Percentiles rank a stretch among this genome's conserved stretches.
These are phyloP conservation scores for Porites rus DNA, from an alignment of 92 coral and sea anemone species.

Conservation along the genomic window DNA sequence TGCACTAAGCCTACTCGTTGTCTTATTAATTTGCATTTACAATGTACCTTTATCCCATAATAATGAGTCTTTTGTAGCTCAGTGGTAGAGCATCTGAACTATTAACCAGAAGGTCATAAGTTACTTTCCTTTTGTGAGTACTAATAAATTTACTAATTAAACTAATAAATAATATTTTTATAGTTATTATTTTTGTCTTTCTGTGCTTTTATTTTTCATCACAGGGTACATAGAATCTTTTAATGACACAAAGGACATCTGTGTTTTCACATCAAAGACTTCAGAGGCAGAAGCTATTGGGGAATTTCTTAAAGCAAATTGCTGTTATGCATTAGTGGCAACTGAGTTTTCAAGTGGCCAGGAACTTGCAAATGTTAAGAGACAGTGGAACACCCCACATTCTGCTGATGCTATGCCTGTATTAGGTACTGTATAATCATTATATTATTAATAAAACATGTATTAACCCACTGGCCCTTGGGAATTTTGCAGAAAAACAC, in stretches of 20 bases:
- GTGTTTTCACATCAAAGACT: conserved; percentile 84
- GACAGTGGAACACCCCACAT: conserved; percentile 98
- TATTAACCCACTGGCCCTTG: too few species aligned
- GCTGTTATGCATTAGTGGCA: conserved; percentile 71
- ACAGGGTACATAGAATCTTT: conserved; percentile 85
- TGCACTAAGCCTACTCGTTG: too few species aligned
- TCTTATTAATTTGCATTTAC: too few species aligned
- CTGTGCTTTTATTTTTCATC: not conserved
- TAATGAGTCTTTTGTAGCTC: too few species aligned
- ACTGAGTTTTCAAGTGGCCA: conserved; percentile 81
- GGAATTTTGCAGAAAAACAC: too few species aligned
- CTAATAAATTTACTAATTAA: too few species aligned
- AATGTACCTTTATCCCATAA: too few species aligned
- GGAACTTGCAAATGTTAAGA: conserved; percentile 69
- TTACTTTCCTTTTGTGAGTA: too few species aligned
- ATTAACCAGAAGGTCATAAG: too few species aligned
- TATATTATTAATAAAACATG: too few species aligned
- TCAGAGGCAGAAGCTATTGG: conserved; percentile 82
- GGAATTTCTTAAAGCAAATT: conserved; percentile 70
- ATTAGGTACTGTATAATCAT: conserved; percentile 58
- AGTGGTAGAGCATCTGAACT: too few species aligned
- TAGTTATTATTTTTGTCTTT: not conserved
- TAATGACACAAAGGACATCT: conserved; percentile 70
- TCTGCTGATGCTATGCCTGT: conserved; percentile 77
- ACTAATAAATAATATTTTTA: not conserved